Percentiles rank a stretch among this genome's conserved stretches.
phyloP scores from a whole-genome alignment of 2,113 vertebrate genomes.

The Oriolus oriolus region DNA sequence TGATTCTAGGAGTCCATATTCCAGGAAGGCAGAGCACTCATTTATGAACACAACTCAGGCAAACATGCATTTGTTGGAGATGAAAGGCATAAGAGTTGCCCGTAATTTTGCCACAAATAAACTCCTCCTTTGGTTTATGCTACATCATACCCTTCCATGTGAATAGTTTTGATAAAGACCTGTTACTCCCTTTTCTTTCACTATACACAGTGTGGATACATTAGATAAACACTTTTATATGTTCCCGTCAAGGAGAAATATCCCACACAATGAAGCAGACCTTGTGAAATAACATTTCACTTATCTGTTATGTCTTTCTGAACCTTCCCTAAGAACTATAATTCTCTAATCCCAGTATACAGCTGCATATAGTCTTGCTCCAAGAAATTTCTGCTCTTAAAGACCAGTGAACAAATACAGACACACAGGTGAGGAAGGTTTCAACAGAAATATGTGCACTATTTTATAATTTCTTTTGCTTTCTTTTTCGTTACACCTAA shows the following conservation, averaged over 20 bases:
- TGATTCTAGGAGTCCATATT: conserved; percentile 33
- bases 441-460: background rate
- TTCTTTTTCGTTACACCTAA: background rate
- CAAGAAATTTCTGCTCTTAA: background rate
- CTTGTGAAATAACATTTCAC: conserved; percentile 56
- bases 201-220: conserved; percentile 47
- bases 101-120: conserved; percentile 58
- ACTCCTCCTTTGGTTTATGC: conserved; percentile 31
- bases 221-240: conserved; percentile 61
- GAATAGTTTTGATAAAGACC: conserved; percentile 61
- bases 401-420: background rate
- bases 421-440: background rate
- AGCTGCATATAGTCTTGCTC: background rate
- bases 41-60: background rate
- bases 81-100: conserved; percentile 14
- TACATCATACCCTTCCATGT: background rate
- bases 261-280: conserved; percentile 26
- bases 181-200: conserved; percentile 54
- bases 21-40: background rate
- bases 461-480: background rate
- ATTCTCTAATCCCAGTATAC: background rate
- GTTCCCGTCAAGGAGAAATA: conserved; percentile 56
- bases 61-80: background rate
- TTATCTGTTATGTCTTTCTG: conserved; percentile 44
- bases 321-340: background rate